Evolutionary conservation across 2,888 invertebrate species (phyloP).

Genomic region (Heterodera filipjevi): DNA sequence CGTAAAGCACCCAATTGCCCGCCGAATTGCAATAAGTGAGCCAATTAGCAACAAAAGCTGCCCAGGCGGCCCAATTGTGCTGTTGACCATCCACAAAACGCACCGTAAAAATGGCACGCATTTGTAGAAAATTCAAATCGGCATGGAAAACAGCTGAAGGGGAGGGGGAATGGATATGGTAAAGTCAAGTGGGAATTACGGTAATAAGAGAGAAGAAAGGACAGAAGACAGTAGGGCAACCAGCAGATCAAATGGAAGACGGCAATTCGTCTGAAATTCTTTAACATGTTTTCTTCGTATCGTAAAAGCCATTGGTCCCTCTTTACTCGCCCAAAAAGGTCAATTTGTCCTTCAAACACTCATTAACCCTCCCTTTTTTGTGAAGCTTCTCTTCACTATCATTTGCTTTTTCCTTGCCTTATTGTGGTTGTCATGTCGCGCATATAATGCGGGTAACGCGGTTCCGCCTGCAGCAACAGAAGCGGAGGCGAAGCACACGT

Average conservation of each 20-base stretch:
- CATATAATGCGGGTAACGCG: constrained; percentile 54
- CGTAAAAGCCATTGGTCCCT: no score
- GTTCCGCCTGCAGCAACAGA: constrained; percentile 55
- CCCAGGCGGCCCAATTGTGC: constrained; percentile 38
- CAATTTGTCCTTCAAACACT: no score
- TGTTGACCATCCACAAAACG: constrained; percentile 11
- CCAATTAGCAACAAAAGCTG: constrained; percentile 55
- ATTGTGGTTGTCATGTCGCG: constrained; percentile 61
- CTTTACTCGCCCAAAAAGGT: no score
- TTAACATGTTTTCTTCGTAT: no score
- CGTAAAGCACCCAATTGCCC: constrained; percentile 63
- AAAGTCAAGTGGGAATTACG: no score
- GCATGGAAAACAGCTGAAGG: background rate
- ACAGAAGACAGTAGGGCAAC: constrained; percentile 57
- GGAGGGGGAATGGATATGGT: no score
- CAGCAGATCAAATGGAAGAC: constrained; percentile 63
- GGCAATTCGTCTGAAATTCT: constrained; percentile 54
- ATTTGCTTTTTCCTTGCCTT: background rate
- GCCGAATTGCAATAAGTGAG: constrained; percentile 61
- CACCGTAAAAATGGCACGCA: background rate
- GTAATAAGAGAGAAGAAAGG: constrained; percentile 38
- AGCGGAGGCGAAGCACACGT: constrained; percentile 17
- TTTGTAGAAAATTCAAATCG: constrained; percentile 6
- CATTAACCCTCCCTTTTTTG: no score
- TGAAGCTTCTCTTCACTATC: no score